phyloP scores from a whole-genome alignment of 2,797 vertebrate genomes.

The Tarsius wallacei region DNA sequence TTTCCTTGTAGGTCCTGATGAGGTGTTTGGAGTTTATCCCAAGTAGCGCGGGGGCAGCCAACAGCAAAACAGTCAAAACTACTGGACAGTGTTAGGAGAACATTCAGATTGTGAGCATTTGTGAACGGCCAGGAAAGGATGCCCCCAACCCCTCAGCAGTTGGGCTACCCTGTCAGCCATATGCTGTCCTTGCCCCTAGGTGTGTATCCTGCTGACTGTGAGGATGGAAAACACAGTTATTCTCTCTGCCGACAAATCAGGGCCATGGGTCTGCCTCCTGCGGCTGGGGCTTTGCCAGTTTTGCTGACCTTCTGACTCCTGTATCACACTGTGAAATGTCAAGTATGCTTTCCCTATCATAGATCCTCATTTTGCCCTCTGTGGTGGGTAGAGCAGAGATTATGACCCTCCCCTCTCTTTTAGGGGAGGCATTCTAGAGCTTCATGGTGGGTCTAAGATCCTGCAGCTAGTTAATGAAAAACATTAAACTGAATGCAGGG shows the following conservation, averaged over 20 bases:
- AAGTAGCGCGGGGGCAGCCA: not conserved
- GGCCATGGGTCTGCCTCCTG: not conserved
- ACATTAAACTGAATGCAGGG: not conserved
- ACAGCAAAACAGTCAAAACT: not conserved
- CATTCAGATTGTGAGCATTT: not conserved
- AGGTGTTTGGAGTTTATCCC: not conserved
- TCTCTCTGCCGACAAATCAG: not conserved
- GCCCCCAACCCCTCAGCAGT: too few species aligned
- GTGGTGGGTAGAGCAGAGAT: not conserved
- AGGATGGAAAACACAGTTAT: not conserved
- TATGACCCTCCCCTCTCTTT: not conserved
- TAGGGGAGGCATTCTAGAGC: not conserved
- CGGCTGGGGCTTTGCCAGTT: not conserved
- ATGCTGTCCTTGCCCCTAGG: not conserved
- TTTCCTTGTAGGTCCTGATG: not conserved
- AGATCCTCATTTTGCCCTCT: not conserved
- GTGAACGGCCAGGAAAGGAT: not conserved
- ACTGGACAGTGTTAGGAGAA: not conserved
- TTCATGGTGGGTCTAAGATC: not conserved
- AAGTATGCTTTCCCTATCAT: not conserved
- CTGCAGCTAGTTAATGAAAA: not conserved
- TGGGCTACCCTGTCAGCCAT: not conserved
- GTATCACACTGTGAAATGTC: not conserved
- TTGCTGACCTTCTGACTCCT: not conserved
- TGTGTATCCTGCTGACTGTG: not conserved